phyloP scores from a whole-genome alignment of 1,140 invertebrate species.

The Periplaneta americana region DNA sequence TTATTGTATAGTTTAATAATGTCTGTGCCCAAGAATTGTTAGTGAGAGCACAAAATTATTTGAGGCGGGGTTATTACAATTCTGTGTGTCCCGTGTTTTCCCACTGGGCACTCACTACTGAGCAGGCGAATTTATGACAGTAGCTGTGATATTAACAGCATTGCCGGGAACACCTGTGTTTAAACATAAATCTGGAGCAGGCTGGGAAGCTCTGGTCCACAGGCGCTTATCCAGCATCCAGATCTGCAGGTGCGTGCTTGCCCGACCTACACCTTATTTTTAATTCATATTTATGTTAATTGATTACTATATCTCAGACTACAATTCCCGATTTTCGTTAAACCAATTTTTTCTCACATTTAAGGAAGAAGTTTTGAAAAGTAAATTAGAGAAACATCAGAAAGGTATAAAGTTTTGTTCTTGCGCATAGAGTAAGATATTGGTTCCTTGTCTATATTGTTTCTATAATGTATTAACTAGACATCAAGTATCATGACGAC shows the following conservation, averaged over 20 bases:
- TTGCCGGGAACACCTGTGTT: neutral
- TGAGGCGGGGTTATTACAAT: neutral
- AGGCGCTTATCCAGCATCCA: neutral
- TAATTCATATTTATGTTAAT: too few relatives aligned
- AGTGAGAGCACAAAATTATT: neutral
- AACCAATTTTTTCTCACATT: too few relatives aligned
- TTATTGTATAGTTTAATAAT: neutral
- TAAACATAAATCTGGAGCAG: neutral
- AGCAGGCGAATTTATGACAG: neutral
- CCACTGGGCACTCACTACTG: neutral
- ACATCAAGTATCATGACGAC: too few relatives aligned
- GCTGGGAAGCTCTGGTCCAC: neutral
- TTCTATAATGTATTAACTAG: too few relatives aligned
- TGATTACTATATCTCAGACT: too few relatives aligned
- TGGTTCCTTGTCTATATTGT: too few relatives aligned
- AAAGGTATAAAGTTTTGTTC: too few relatives aligned
- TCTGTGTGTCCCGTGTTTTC: neutral
- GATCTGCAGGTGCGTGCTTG: neutral
- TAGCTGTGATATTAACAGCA: neutral
- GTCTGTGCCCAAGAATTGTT: neutral
- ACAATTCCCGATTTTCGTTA: too few relatives aligned
- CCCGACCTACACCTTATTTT: neutral
- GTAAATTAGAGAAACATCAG: too few relatives aligned
- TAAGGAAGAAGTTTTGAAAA: too few relatives aligned
- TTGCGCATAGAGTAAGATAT: too few relatives aligned